These are phyloP conservation scores for Harpalus rubripes DNA, from an alignment of 2,888 invertebrate genomes.

Conservation along the genomic window DNA sequence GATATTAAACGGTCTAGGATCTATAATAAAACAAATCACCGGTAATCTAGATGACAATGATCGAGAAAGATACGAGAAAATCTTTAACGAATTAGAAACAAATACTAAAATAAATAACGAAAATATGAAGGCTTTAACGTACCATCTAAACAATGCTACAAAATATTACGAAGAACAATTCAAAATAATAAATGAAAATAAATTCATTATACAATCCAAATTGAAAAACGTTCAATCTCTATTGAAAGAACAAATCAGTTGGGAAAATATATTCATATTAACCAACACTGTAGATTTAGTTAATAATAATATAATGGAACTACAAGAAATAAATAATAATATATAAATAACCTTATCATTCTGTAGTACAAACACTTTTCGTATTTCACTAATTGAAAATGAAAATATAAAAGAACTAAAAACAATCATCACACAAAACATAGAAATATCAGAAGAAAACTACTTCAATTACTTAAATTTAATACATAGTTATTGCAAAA, in stretches of 20 bases:
- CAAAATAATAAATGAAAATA: slow-evolving; percentile 10
- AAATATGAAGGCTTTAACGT: background rate
- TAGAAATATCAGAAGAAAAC: background rate
- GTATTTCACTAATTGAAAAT: background rate
- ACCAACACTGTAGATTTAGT: too few relatives aligned
- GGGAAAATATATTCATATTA: background rate
- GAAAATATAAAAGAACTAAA: background rate
- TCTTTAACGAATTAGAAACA: background rate
- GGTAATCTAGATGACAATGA: slow-evolving; percentile 25
- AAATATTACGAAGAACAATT: background rate
- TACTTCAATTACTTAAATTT: background rate
- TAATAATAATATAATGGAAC: too few relatives aligned
- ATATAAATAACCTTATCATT: background rate
- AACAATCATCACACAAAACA: slow-evolving; percentile 10
- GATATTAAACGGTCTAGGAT: slow-evolving; percentile 23
- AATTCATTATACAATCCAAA: background rate
- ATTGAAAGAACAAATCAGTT: too few relatives aligned
- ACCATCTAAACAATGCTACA: too few relatives aligned
- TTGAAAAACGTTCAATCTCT: background rate
- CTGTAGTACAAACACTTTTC: background rate
- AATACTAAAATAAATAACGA: slow-evolving; percentile 17
- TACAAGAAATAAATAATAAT: too few relatives aligned
- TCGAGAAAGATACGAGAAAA: slow-evolving; percentile 13
- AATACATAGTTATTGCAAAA: too few relatives aligned
- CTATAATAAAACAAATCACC: slow-evolving; percentile 5